Evolutionary conservation across 2,113 vertebrate species (phyloP), one percentile per base, ranked within the genome.

Genomic region (Vidua chalybeata): DNA sequence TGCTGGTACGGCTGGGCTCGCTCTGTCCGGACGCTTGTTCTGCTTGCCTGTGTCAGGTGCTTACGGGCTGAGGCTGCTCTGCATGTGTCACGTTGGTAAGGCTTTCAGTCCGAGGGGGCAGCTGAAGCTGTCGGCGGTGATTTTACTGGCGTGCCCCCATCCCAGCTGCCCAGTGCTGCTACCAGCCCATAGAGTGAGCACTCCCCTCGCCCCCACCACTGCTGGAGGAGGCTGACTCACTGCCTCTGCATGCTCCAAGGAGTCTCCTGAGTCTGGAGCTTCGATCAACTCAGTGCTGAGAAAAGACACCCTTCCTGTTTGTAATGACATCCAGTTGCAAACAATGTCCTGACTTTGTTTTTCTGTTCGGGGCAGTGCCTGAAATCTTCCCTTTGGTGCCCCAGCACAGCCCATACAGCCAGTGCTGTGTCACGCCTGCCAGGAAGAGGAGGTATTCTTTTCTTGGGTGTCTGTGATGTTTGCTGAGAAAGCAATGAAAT

Each of bases 111-210:
- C 0, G 2, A 33, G 49, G 55, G 13, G 22, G 1, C 37, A 45
- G 61, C 71, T 85, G 84, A n/a, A 55, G 82, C 26, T 73, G 55
- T 51, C 0, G 0, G 10, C 13, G 27, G 46, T 43, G 43, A 8
- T 26, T 92, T 69, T 33, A 15, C 2, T 21, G 4, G 56, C 4
- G 0, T 11, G 16, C 21, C 3, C 11, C 52, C 3, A 0, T 39
- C 22, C 9, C 55, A 16, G 27, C 72, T 41, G 54, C 4, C 2
- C 76, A 11, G 68, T 1, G 2, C 61, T 30, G 48, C 12, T 10
- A 13, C 46, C 48, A 19, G 0, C 21, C 5, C 6, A 0, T 1
- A 2, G 8, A 28, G 43, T 0, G 2, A 4, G 9, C 0, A 0
- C 66, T 43, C 24, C 62, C 6, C 23, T 33, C 13, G 48, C 22